Conservation (phyloP, 2,113 vertebrate genomes). For the Myotis lucifugus region DNA sequence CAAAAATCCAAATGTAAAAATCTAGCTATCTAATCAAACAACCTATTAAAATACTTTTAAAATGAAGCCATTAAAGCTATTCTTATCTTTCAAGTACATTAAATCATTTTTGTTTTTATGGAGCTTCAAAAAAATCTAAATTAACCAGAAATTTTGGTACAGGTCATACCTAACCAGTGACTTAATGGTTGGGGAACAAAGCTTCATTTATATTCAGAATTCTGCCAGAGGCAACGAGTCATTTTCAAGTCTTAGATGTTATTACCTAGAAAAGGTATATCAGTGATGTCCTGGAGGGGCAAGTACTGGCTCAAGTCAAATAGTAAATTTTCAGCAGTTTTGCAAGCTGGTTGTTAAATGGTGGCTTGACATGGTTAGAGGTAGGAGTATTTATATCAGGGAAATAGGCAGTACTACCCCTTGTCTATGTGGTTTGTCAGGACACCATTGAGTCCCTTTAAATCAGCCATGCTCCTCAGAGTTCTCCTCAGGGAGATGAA, state of each 20-base stretch:
- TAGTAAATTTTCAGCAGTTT: not conserved
- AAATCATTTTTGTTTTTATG: not conserved
- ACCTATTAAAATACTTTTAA: not conserved
- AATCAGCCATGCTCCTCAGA: not conserved
- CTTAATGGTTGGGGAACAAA: not conserved
- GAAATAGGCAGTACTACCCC: not conserved
- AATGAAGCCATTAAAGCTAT: not conserved
- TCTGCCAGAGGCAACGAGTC: not conserved
- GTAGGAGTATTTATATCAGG: not conserved
- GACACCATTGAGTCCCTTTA: not conserved
- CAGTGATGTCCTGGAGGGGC: no score
- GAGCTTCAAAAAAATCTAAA: constrained; percentile 5
- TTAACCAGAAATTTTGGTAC: not conserved
- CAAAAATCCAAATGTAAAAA: not conserved
- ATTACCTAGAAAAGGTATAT: not conserved
- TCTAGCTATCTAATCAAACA: not conserved
- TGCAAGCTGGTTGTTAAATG: not conserved
- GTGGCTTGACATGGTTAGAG: not conserved
- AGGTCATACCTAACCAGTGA: not conserved
- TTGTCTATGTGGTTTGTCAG: not conserved
- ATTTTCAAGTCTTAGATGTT: not conserved
- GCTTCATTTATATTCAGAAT: not conserved
- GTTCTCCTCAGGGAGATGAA: not conserved
- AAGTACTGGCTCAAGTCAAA: not conserved
- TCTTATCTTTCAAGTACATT: not conserved